These are phyloP conservation scores for Canis aureus DNA, from an alignment of 2,113 vertebrate genomes.

Conservation along the genomic window DNA sequence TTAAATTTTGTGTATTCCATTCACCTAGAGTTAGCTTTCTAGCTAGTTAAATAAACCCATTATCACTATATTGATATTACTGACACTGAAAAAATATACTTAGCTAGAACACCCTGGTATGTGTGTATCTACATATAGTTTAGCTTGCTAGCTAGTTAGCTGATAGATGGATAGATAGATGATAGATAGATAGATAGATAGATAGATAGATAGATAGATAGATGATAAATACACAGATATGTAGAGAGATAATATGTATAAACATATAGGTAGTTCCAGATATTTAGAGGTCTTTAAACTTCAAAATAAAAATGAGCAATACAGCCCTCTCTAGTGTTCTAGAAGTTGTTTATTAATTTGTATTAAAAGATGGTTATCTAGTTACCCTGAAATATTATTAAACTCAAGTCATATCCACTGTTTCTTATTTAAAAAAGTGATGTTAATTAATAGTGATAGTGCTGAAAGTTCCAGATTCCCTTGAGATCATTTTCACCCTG, in stretches of 20 bases:
- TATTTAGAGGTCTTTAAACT: neutral
- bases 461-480: neutral
- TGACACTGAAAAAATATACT: neutral
- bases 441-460: neutral
- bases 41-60: neutral
- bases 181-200: neutral
- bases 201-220: neutral
- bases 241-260: neutral
- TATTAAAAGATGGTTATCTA: neutral
- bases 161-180: neutral
- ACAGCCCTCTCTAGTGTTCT: fast-evolving
- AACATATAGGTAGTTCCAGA: neutral
- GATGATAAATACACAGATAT: neutral
- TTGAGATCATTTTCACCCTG: neutral
- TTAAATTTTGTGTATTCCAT: neutral
- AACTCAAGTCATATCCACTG: neutral
- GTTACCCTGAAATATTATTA: neutral
- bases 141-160: neutral
- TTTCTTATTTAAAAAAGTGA: neutral
- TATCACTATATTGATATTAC: neutral
- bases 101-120: neutral
- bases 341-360: neutral
- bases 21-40: neutral
- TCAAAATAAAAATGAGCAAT: neutral
- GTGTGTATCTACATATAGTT: neutral